Conservation (phyloP, 2,113 vertebrate genomes). For the Bubo blakistoni region DNA sequence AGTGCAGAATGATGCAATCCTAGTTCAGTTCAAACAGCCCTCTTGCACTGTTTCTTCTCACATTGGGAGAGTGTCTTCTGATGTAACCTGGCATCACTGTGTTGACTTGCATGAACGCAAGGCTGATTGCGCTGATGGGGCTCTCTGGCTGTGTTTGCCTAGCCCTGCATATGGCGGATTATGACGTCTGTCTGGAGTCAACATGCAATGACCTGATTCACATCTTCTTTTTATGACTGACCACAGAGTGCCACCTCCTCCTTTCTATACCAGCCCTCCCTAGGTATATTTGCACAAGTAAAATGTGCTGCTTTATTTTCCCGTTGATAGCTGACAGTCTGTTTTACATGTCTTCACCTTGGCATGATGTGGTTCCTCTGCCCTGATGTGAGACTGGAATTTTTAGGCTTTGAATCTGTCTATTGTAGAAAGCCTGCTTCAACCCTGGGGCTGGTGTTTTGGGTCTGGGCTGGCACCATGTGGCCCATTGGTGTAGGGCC, state of each 20-base stretch:
- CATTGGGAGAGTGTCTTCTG: background rate
- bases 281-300: slow-evolving; percentile 22
- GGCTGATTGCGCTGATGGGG: background rate
- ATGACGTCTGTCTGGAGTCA: background rate
- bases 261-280: background rate
- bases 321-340: background rate
- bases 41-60: background rate
- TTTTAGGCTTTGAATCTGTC: background rate
- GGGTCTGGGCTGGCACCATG: background rate
- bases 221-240: background rate
- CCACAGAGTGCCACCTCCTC: background rate
- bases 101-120: background rate
- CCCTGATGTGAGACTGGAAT: background rate
- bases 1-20: background rate
- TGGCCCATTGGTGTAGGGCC: background rate
- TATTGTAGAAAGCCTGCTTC: background rate
- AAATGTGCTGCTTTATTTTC: background rate
- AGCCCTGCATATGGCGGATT: background rate
- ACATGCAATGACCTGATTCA: background rate
- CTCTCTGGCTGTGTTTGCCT: background rate
- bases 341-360: background rate
- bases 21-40: background rate
- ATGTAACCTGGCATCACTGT: background rate
- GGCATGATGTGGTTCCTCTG: fast-evolving
- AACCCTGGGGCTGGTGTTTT: background rate